These are phyloP conservation scores for Heliconius cydno DNA, from an alignment of 2,888 invertebrate species.

Conservation along the genomic window DNA sequence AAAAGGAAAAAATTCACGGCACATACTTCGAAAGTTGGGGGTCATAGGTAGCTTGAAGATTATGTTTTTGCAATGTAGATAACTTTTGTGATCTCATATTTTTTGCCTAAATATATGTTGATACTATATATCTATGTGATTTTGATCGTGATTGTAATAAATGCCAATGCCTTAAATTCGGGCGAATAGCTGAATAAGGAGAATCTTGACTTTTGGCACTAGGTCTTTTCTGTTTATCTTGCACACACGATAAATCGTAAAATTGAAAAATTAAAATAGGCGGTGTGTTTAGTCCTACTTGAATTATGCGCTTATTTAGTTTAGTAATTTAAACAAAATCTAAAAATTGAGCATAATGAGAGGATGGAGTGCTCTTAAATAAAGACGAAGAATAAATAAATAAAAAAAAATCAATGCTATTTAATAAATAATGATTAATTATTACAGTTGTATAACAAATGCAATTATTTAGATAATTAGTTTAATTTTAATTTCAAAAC, in stretches of 20 bases:
- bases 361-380: neutral
- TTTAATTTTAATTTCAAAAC: neutral
- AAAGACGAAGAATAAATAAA: neutral
- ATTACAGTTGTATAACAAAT: neutral
- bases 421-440: neutral
- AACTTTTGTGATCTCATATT: slow-evolving; percentile 18
- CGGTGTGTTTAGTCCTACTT: neutral
- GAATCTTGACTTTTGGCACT: neutral
- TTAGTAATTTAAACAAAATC: neutral
- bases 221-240: neutral
- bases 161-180: neutral
- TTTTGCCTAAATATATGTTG: slow-evolving; percentile 8
- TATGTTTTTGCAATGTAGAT: slow-evolving; percentile 12
- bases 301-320: neutral
- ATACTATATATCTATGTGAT: neutral
- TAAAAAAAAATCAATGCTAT: too few species aligned
- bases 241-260: too few species aligned
- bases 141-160: too few species aligned
- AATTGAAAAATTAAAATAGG: neutral
- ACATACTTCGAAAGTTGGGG: slow-evolving; percentile 22
- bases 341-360: too few species aligned
- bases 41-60: slow-evolving; percentile 5
- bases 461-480: neutral
- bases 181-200: neutral
- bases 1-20: slow-evolving; percentile 1